phyloP scores from a whole-genome alignment of 2,797 vertebrate species.

The Halcyon chelicuti region DNA sequence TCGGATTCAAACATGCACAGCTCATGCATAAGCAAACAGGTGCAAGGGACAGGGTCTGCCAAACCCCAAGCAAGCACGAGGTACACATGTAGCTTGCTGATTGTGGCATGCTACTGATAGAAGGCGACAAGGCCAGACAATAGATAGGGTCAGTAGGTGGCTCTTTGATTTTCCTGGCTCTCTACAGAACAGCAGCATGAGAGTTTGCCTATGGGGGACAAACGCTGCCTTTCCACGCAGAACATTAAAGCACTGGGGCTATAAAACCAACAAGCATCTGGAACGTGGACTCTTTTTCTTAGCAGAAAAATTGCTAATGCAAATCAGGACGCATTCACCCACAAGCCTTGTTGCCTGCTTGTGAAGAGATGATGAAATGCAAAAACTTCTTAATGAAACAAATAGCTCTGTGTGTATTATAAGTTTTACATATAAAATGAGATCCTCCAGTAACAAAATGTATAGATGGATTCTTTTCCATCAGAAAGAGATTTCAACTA shows the following conservation, averaged over 20 bases:
- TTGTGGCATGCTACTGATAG: slow-evolving; percentile 75
- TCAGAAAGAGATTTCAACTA: background rate
- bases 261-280: background rate
- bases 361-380: background rate
- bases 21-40: slow-evolving; percentile 86
- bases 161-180: slow-evolving; percentile 79
- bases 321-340: background rate
- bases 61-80: slow-evolving; percentile 75
- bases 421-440: background rate
- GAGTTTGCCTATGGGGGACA: slow-evolving; percentile 46
- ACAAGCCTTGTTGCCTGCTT: background rate
- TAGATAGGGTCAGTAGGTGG: slow-evolving; percentile 80
- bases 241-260: background rate
- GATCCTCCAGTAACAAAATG: background rate
- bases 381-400: background rate
- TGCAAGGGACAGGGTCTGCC: slow-evolving; percentile 74
- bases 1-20: slow-evolving; percentile 74
- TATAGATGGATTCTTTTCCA: background rate
- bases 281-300: background rate
- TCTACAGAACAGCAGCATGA: slow-evolving; percentile 55
- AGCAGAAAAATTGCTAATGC: background rate
- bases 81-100: slow-evolving; percentile 80
- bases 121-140: slow-evolving; percentile 79
- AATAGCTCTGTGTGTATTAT: background rate
- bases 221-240: background rate